Evolutionary conservation across 37 sponge, comb jelly and placozoan genomes (phyloP).

Genomic region (Spongilla lacustris): DNA sequence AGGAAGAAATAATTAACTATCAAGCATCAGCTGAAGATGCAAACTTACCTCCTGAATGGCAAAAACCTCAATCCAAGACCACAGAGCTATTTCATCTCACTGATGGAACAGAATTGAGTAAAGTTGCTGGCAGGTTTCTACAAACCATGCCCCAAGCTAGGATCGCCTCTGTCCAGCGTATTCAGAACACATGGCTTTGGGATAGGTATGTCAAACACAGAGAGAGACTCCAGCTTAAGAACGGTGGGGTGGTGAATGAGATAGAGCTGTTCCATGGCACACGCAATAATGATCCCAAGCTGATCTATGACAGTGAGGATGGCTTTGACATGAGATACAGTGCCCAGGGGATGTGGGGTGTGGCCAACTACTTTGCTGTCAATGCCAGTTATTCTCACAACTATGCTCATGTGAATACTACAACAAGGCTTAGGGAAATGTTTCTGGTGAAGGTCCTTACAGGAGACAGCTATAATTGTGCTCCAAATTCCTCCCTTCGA

Average conservation of each 20-base stretch:
- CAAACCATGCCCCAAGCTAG: conserved; percentile 43
- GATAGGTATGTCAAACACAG: conserved; percentile 62
- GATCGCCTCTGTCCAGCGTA: conserved; percentile 47
- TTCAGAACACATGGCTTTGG: conserved; percentile 90
- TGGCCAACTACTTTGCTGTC: conserved; percentile 86
- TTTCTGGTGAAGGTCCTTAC: conserved; percentile 78
- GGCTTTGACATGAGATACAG: conserved; percentile 87
- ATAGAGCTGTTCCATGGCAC: conserved; percentile 82
- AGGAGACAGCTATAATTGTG: conserved; percentile 61
- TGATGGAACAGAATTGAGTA: conserved; percentile 44
- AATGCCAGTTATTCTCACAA: conserved; percentile 83
- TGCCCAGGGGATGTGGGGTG: conserved; percentile 81
- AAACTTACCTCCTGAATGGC: conserved; percentile 58
- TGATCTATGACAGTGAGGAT: conserved; percentile 73
- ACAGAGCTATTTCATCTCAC: conserved; percentile 39
- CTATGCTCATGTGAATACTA: conserved; percentile 48
- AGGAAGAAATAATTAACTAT: conserved; percentile 37
- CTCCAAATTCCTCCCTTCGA: conserved; percentile 44
- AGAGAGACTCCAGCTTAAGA: conserved; percentile 61
- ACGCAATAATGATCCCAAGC: conserved; percentile 60
- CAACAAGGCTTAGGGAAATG: conserved; percentile 53
- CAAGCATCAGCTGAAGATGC: not conserved
- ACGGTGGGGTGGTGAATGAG: conserved; percentile 64
- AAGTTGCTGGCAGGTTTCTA: conserved; percentile 37
- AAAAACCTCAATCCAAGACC: conserved; percentile 1